Conservation (phyloP, 2,113 vertebrate species). For the Urocynchramus pylzowi region DNA sequence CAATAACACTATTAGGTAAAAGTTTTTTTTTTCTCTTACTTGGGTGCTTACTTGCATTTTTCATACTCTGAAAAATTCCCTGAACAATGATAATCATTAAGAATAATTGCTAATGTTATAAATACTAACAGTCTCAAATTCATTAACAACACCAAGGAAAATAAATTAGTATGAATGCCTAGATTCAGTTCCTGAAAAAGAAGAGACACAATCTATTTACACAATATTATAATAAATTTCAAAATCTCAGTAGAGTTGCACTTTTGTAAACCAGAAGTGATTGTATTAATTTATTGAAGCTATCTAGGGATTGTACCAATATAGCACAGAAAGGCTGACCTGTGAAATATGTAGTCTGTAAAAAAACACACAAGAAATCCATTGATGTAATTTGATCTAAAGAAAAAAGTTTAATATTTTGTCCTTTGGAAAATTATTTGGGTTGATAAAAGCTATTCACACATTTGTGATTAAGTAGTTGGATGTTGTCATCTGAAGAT, state of each 20-base stretch:
- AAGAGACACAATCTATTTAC: neutral
- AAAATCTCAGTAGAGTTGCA: neutral
- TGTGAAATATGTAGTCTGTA: neutral
- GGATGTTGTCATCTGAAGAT: neutral
- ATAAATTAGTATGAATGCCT: neutral
- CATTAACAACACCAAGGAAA: neutral
- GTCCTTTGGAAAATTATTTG: neutral
- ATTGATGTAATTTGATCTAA: neutral
- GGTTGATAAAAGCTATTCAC: neutral
- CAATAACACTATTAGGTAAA: neutral
- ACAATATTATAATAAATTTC: neutral
- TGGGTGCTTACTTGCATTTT: neutral
- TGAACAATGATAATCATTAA: neutral
- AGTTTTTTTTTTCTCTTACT: neutral
- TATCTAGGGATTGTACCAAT: neutral
- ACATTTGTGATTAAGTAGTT: neutral
- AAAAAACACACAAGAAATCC: neutral
- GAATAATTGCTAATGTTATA: neutral
- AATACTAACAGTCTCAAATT: neutral
- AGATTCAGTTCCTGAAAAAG: neutral
- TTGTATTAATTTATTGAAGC: neutral
- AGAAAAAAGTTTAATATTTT: neutral
- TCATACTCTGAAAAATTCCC: neutral
- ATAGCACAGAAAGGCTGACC: neutral
- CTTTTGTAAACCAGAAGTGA: neutral